Evolutionary conservation across 2,888 invertebrate species (phyloP).

Genomic region (Acanthosoma haemorrhoidale): DNA sequence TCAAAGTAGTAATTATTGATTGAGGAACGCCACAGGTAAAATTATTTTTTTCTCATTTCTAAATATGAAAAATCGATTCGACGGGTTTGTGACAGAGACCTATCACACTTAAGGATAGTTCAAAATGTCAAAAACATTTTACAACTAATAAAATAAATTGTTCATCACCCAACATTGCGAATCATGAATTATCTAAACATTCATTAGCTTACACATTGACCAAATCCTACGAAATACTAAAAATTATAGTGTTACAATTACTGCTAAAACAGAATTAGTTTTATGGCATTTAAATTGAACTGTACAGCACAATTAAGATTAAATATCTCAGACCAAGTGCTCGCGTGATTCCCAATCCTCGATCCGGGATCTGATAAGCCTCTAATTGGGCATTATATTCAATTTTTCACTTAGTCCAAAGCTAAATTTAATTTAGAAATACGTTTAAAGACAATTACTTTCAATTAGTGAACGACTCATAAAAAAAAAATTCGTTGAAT

Average conservation of each 20-base stretch:
- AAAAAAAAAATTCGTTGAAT: background rate
- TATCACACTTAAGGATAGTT: too few relatives aligned
- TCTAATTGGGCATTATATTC: background rate
- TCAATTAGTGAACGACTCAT: background rate
- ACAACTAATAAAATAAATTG: too few relatives aligned
- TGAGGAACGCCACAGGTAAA: background rate
- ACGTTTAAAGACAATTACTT: background rate
- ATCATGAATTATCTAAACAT: too few relatives aligned
- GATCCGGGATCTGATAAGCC: background rate
- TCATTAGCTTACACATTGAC: too few relatives aligned
- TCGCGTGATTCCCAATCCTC: background rate
- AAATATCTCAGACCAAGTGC: background rate
- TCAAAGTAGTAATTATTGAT: background rate
- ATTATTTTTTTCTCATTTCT: background rate
- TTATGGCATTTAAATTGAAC: too few relatives aligned
- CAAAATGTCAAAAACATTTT: too few relatives aligned
- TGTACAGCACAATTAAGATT: too few relatives aligned
- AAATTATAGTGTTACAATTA: too few relatives aligned
- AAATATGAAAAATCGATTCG: background rate
- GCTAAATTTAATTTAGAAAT: background rate
- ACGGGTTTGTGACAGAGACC: background rate
- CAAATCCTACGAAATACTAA: too few relatives aligned
- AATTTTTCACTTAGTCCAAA: background rate
- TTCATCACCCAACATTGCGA: too few relatives aligned
- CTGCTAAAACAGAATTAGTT: too few relatives aligned